Evolutionary conservation across 2,888 invertebrate species (phyloP).

Genomic region (Sinodicranocentrus sp.): DNA sequence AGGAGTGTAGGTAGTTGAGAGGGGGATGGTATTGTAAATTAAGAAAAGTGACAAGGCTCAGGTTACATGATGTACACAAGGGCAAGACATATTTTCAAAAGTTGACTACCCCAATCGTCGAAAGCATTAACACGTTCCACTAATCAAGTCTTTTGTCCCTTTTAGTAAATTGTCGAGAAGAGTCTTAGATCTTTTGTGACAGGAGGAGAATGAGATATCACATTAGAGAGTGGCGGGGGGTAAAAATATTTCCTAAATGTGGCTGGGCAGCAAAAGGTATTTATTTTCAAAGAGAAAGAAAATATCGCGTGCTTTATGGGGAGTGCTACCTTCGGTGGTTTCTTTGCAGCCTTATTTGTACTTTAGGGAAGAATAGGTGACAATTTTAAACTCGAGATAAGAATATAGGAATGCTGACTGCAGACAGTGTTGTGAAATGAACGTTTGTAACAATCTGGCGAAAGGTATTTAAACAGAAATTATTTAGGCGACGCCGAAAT

Average conservation of each 20-base stretch:
- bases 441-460: too few species aligned
- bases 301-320: too few species aligned
- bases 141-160: not conserved
- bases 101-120: not conserved
- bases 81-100: not conserved
- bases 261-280: too few species aligned
- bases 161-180: not conserved
- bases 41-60: conserved; percentile 7
- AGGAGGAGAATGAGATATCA: conserved; percentile 46
- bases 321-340: not conserved
- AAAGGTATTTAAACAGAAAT: too few species aligned
- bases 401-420: too few species aligned
- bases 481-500: too few species aligned
- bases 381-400: too few species aligned
- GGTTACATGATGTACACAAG: conserved; percentile 3
- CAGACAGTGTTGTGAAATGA: too few species aligned
- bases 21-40: conserved; percentile 1
- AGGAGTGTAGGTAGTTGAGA: too few species aligned
- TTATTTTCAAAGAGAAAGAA: too few species aligned
- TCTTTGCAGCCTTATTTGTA: conserved; percentile 2
- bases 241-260: not conserved
- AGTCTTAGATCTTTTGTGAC: conserved; percentile 27
- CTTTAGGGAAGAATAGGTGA: too few species aligned
- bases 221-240: conserved; percentile 32
- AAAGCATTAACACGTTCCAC: conserved; percentile 4